Evolutionary conservation across 2,888 invertebrate species (phyloP).

Genomic region (Cacoxenus indagator): DNA sequence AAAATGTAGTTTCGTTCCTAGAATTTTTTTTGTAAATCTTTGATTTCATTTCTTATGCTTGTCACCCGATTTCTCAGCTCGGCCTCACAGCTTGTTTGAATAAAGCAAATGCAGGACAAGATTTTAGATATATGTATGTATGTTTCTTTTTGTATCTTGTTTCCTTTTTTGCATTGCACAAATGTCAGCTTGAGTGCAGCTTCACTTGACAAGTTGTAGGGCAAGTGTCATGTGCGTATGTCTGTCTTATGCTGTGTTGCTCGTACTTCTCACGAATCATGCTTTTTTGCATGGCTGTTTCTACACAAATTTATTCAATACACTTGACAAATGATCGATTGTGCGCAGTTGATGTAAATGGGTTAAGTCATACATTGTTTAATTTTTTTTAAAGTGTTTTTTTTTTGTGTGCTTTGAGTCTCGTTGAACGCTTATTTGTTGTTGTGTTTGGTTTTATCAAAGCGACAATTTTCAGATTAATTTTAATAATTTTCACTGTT

Average conservation of each 20-base stretch:
- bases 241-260: neutral
- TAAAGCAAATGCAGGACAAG: slow-evolving; percentile 2
- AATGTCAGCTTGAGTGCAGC: slow-evolving; percentile 1
- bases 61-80: slow-evolving; percentile 6
- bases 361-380: slow-evolving; percentile 1
- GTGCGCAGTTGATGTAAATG: slow-evolving; percentile 9
- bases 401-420: neutral
- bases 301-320: neutral
- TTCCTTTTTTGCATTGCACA: neutral
- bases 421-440: neutral
- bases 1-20: neutral
- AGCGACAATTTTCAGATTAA: slow-evolving; percentile 59
- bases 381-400: neutral
- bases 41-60: neutral
- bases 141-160: neutral
- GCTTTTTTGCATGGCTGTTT: neutral
- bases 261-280: neutral
- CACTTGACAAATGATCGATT: slow-evolving; percentile 18
- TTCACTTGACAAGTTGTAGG: slow-evolving; percentile 12
- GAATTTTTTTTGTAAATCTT: neutral
- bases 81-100: neutral
- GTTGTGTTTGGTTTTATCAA: neutral
- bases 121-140: neutral
- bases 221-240: neutral
- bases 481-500: slow-evolving; percentile 42